Evolutionary conservation across 2,113 vertebrate genomes (phyloP).

Genomic region (Apteryx owenii): DNA sequence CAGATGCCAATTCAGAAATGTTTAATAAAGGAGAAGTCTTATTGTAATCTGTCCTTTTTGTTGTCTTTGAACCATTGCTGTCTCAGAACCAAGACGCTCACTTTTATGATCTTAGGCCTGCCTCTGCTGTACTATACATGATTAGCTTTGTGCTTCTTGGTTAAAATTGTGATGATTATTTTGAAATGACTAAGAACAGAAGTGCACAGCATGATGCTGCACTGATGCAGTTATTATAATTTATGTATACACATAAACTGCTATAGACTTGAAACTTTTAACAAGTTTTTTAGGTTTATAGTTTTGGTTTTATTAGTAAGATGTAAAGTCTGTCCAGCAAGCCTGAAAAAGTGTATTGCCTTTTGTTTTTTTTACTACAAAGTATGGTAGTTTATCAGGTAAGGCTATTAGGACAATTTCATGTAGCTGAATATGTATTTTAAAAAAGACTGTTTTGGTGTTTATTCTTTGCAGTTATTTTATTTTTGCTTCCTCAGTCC

Average conservation of each 20-base stretch:
- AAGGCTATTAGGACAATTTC: background rate
- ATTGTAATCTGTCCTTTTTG: background rate
- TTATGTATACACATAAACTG: background rate
- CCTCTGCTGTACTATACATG: background rate
- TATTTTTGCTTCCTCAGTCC: background rate
- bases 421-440: background rate
- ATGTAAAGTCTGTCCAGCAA: background rate
- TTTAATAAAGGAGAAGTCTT: background rate
- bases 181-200: background rate
- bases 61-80: background rate
- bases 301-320: background rate
- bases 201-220: background rate
- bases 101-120: background rate
- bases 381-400: background rate
- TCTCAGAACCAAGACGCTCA: background rate
- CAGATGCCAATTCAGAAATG: background rate
- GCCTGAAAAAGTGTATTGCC: background rate
- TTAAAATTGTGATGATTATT: background rate
- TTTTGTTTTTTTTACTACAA: background rate
- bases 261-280: background rate
- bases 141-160: background rate
- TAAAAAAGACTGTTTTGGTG: background rate
- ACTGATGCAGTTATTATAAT: background rate
- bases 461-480: background rate
- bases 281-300: background rate